Conservation (phyloP, 1,140 invertebrate species). For the Euura lappo region DNA sequence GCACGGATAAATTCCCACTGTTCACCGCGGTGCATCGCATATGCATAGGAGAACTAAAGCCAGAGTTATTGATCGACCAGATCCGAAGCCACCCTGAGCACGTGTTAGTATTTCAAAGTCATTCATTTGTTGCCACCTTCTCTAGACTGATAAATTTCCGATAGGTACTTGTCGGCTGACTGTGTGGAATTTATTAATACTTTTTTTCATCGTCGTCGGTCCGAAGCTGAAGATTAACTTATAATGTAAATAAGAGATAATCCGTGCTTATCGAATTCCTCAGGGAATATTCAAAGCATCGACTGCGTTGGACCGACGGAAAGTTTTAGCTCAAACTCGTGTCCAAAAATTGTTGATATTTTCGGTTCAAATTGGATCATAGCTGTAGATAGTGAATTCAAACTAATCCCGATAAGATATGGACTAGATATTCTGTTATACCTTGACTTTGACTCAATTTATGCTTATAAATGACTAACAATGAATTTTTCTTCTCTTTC, state of each 20-base stretch:
- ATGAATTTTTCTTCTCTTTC: background rate
- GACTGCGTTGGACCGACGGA: too few relatives aligned
- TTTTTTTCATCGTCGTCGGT: too few relatives aligned
- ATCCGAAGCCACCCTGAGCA: constrained; percentile 78
- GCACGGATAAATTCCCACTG: constrained; percentile 77
- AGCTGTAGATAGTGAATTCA: background rate
- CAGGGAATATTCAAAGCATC: too few relatives aligned
- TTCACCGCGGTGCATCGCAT: constrained; percentile 80
- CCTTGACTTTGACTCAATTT: constrained; percentile 11
- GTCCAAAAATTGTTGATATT: background rate
- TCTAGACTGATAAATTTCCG: too few relatives aligned
- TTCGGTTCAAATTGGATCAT: constrained; percentile 7
- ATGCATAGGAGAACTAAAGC: constrained; percentile 70
- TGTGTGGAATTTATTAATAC: too few relatives aligned
- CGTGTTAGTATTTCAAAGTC: constrained; percentile 56
- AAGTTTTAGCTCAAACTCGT: background rate
- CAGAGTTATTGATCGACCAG: constrained; percentile 71
- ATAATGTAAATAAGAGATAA: too few relatives aligned
- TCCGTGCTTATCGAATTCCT: too few relatives aligned
- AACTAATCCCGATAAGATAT: constrained; percentile 12
- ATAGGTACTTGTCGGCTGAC: too few relatives aligned
- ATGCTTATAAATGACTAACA: constrained; percentile 12
- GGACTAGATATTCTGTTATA: constrained; percentile 13
- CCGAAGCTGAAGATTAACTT: too few relatives aligned
- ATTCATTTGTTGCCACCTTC: too few relatives aligned